Evolutionary conservation across 2,888 invertebrate species (phyloP).

Genomic region (Lissocephala sabroskyi): DNA sequence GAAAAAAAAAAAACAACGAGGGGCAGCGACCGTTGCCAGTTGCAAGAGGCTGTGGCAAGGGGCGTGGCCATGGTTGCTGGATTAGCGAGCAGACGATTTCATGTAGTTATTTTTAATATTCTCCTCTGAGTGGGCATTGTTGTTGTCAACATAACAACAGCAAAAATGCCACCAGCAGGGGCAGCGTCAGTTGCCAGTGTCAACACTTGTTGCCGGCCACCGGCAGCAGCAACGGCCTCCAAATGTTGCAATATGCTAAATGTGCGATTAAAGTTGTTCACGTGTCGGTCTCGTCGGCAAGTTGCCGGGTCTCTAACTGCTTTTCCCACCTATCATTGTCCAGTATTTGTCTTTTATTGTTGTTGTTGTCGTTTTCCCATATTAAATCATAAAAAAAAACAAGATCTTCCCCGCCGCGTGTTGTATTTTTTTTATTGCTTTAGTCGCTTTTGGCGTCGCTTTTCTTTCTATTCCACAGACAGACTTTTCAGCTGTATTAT

Average conservation of each 20-base stretch:
- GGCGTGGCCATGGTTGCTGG: no score
- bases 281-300: conserved; percentile 18
- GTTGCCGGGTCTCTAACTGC: background rate
- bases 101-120: no score
- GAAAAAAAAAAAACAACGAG: no score
- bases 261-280: conserved; percentile 42
- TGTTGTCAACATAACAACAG: no score
- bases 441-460: background rate
- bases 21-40: no score
- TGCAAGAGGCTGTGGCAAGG: no score
- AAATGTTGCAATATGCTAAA: conserved; percentile 39
- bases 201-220: conserved; percentile 37
- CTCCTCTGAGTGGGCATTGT: no score
- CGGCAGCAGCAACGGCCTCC: background rate
- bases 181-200: conserved; percentile 10
- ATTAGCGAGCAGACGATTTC: no score
- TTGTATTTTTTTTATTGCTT: conserved; percentile 15
- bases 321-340: background rate
- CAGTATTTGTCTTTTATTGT: no score
- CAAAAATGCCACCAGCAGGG: conserved; percentile 9
- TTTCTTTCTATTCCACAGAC: conserved; percentile 2
- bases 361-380: conserved; percentile 40
- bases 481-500: conserved; percentile 17
- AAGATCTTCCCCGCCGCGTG: conserved; percentile 14
- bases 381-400: conserved; percentile 61